Percentiles rank a stretch among this genome's conserved stretches.
Evolutionary conservation across 2,888 invertebrate species (phyloP).

Genomic region (Temnothorax unifasciatus): DNA sequence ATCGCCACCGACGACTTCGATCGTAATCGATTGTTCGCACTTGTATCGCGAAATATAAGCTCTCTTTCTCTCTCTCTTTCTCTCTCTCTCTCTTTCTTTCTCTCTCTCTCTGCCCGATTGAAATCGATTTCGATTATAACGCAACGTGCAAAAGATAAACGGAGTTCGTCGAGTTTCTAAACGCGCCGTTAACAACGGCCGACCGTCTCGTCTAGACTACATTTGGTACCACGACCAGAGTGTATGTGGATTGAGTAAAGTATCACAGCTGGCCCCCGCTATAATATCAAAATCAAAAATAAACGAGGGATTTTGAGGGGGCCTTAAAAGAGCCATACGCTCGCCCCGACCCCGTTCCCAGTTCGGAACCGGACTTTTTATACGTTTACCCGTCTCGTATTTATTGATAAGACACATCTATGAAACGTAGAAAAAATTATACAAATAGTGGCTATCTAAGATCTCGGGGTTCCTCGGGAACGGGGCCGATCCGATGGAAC

Average conservation of each 20-base stretch:
- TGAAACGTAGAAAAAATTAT: slow-evolving; percentile 84
- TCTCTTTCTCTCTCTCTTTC: background rate
- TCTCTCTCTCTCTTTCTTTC: background rate
- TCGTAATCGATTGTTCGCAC: slow-evolving; percentile 12
- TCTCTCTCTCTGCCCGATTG: background rate
- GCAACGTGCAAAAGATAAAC: slow-evolving; percentile 60
- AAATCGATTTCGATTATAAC: slow-evolving; percentile 24
- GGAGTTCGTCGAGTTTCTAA: slow-evolving; percentile 58
- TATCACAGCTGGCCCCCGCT: slow-evolving; percentile 85
- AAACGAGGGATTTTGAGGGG: slow-evolving; percentile 75
- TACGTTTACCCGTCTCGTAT: slow-evolving; percentile 58
- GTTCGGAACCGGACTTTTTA: slow-evolving; percentile 57
- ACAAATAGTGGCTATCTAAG: slow-evolving; percentile 77
- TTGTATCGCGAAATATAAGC: background rate
- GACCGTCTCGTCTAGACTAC: slow-evolving; percentile 74
- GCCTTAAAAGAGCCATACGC: slow-evolving; percentile 78
- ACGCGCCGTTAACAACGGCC: slow-evolving; percentile 60
- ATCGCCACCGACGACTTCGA: slow-evolving; percentile 3
- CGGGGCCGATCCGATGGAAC: slow-evolving; percentile 75
- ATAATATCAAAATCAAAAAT: slow-evolving; percentile 77
- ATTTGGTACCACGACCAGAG: slow-evolving; percentile 74
- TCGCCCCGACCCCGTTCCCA: slow-evolving; percentile 69
- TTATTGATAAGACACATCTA: slow-evolving; percentile 71
- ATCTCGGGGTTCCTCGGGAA: slow-evolving; percentile 60
- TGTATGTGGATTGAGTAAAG: slow-evolving; percentile 74